These are phyloP conservation scores for Orgyia antiqua DNA, from an alignment of 2,888 invertebrate species.

Conservation along the genomic window DNA sequence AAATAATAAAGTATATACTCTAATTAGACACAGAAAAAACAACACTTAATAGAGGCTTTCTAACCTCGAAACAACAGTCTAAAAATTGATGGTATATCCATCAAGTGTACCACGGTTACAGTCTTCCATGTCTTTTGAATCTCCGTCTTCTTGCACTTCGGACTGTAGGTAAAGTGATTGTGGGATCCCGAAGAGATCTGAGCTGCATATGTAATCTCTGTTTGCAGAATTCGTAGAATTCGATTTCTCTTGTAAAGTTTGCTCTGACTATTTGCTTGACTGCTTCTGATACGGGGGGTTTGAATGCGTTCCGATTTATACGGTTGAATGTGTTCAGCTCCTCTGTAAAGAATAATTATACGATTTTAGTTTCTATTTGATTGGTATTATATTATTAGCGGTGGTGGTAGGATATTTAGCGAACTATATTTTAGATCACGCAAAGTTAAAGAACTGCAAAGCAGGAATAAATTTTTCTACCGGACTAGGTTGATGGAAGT, in stretches of 20 bases:
- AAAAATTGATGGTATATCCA: slow-evolving; percentile 18
- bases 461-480: too few species aligned
- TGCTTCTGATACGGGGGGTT: slow-evolving; percentile 90
- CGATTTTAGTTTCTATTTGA: too few species aligned
- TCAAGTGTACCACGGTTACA: slow-evolving; percentile 21
- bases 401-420: too few species aligned
- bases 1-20: too few species aligned
- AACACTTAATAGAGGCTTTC: too few species aligned
- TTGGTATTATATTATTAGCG: too few species aligned
- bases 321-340: slow-evolving; percentile 86
- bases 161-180: slow-evolving; percentile 38
- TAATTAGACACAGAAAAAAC: too few species aligned
- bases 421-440: too few species aligned
- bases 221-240: slow-evolving; percentile 93
- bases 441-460: too few species aligned
- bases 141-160: slow-evolving; percentile 36
- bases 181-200: slow-evolving; percentile 81
- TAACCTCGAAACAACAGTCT: slow-evolving; percentile 22
- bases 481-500: too few species aligned
- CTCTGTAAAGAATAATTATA: slow-evolving; percentile 81
- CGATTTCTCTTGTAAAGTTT: slow-evolving; percentile 93
- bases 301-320: slow-evolving; percentile 91
- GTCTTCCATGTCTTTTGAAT: slow-evolving; percentile 24
- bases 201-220: slow-evolving; percentile 90
- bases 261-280: slow-evolving; percentile 90